Evolutionary conservation across 2,888 invertebrate genomes (phyloP), one percentile per base, ranked within the genome.

Genomic region (Iphiclides podalirius): DNA sequence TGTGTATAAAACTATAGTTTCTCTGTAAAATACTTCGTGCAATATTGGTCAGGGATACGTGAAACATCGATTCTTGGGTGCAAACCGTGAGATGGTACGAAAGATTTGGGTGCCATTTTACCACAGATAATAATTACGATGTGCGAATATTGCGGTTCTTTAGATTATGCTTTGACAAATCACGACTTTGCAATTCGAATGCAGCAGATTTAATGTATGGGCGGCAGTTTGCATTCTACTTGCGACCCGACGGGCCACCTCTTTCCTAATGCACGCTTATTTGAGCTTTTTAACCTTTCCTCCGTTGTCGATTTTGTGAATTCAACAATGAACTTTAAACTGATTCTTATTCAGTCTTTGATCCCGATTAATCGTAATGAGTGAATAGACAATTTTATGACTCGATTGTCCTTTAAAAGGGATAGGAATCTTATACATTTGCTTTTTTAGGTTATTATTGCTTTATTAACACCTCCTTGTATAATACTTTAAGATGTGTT

Each of bases 121-220:
- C 78, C 62, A 69, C 72, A 74, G 86, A 85, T 87, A 86, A 88
- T 87, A 86, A 88, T 87, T 87, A 86, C 87, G 87, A 88, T 86
- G 87, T 88, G 87, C 85, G 87, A 87, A 88, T 86, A 85, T 79
- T 81, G 84, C 79, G 75, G 85, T 85, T 83, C 83, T 83, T 79
- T 79, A 84, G 85, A 87, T 86, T 88, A 86, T 87, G 81, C 87
- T 88, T 87, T 88, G 88, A 88, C 88, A 88, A 88, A 88, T 88
- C 88, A 88, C 88, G 88, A 88, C 88, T 87, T 86, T 76, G 87
- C 86, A 87, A 87, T 88, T 88, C 86, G 76, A 85, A 87, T 87
- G 86, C 79, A 84, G 83, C 79, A 81, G 79, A 87, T 87, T 86
- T 86, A 88, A 87, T 86, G 86, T 88, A 87, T 87, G 88, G 86